Base-by-base conservation (phyloP, 1,140 invertebrate genomes). In the Meloidogyne exigua region DNA sequence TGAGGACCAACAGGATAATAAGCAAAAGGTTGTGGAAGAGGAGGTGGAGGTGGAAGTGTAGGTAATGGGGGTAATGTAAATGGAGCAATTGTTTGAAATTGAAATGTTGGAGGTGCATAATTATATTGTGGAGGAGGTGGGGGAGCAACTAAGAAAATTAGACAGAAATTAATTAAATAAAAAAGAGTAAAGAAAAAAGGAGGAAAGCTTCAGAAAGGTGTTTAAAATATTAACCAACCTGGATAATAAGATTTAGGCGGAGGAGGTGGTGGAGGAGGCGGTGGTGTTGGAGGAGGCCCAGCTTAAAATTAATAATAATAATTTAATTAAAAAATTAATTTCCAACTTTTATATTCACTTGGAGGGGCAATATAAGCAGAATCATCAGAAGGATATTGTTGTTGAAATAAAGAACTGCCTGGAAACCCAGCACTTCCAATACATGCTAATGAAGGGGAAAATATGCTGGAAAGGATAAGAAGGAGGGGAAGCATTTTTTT, bases 1-100 rank as follows among this genome's bases (percentile, higher is more conserved):
- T 44, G 57, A 15, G 72, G 72, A 13, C n/a, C 72, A 73, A 73
- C 72, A 42, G n/a, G 26, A 36, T 57, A 26, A 57, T 57, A 62
- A 2, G 42, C 32, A 57, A 36, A 42, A 42, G 21, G 28, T 25
- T 32, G 66, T n/a, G 66, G 28, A 18, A 42, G 7, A 18, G 66
- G 66, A 18, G 15, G 65, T 15, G 21, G 21, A n/a, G 66, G 66
- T 18, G 66, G 66, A 32, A 42, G 66, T 18, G 66, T 28, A n/a
- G 21, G 36, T 21, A 49, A 28, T 23, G 23, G 23, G 18, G 68
- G 68, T 25, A 69, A 32, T 13, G 15, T 25, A 32, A 63, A 28
- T 32, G 39, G 36, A 2, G 70, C 13, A 28, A 63, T 4, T n/a
- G 70, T 49, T 15, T 25, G 39, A n/a, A 32, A 63, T 21, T 15